A percentile compares a stretch with the other conserved stretches of the same genome.
These are phyloP conservation scores for Hemibagrus guttatus DNA, from an alignment of 2,797 vertebrate species.

Conservation along the genomic window DNA sequence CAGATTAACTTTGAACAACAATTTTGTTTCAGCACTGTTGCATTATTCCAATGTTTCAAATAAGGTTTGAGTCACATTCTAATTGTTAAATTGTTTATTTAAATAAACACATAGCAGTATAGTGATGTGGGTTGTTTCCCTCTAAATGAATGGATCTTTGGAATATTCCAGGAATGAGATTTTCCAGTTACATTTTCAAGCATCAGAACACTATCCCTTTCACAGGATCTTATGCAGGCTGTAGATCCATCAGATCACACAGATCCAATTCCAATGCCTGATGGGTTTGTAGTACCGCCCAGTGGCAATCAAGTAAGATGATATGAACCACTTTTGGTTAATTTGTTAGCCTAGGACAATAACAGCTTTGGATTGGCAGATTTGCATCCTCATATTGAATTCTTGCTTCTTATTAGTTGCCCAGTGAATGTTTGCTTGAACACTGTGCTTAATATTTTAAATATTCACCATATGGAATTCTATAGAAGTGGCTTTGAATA, in stretches of 20 bases:
- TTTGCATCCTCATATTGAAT: constrained; percentile 40
- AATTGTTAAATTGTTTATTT: not conserved
- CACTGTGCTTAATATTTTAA: not conserved
- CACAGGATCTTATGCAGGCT: constrained; percentile 72
- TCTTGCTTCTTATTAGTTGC: constrained; percentile 26
- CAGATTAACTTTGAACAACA: not conserved
- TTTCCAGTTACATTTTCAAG: not conserved
- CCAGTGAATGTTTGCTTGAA: constrained; percentile 22
- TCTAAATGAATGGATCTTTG: not conserved
- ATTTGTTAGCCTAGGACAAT: constrained; percentile 30
- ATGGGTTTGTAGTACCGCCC: constrained; percentile 65
- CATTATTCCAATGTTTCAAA: not conserved
- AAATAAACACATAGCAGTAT: not conserved
- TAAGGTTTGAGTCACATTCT: not conserved
- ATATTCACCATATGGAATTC: not conserved
- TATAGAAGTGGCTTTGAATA: not conserved
- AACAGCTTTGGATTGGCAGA: constrained; percentile 46
- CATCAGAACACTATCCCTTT: constrained; percentile 44
- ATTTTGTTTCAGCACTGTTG: not conserved
- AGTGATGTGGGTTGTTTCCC: not conserved
- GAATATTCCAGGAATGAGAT: not conserved
- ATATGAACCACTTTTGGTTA: constrained; percentile 40
- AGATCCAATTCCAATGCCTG: constrained; percentile 56
- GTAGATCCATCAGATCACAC: constrained; percentile 54
- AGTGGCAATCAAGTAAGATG: constrained; percentile 74